Evolutionary conservation across 30 jellyfish, hydroid and myxozoan genomes (phyloP), one percentile per base, ranked within the genome.

Genomic region (Aurelia sp.): DNA sequence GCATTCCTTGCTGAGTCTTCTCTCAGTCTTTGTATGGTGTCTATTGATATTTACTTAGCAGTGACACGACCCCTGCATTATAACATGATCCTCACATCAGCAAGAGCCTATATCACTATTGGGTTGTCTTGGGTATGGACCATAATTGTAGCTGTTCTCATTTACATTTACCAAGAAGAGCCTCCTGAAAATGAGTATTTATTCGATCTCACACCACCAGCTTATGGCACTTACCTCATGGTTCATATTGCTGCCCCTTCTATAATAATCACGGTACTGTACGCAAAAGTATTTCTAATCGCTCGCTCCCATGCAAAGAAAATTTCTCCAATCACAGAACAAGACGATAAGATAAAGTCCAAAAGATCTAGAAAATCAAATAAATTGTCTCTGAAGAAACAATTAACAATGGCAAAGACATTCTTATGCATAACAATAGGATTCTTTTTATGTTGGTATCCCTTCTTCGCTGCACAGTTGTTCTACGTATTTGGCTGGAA

Each of bases 361-460:
- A 57, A 68, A 21, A 22, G 23, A 37, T 27, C 33, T 2, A 27
- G 33, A 27, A 27, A 27, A 27, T 61, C 30, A 64, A 11, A 23
- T 57, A 68, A 53, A 21, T 44, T 81, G 18, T 35, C 79, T 2
- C 12, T 75, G n/a, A 86, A 48, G 69, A 37, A 65, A 66, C 85
- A 86, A 60, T 71, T 75, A 15, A 53, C 85, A 17, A 41, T 86
- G 71, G 95, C 95, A 41, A 75, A 86, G 55, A 86, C 89, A 57
- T 74, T 86, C 52, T 75, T 55, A 35, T 63, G 74, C 21, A 78
- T 87, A 12, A 87, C 96, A 17, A 57, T 78, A 31, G 84, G 85
- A 3, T 87, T 76, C 67, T 87, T 87, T 68, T 22, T 87, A 73
- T 78, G 90, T 31, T 87, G 96, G 96, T 60, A 71, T 30, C 96